Base-by-base conservation (phyloP, 1,140 invertebrate genomes). In the Argopecten irradians region DNA sequence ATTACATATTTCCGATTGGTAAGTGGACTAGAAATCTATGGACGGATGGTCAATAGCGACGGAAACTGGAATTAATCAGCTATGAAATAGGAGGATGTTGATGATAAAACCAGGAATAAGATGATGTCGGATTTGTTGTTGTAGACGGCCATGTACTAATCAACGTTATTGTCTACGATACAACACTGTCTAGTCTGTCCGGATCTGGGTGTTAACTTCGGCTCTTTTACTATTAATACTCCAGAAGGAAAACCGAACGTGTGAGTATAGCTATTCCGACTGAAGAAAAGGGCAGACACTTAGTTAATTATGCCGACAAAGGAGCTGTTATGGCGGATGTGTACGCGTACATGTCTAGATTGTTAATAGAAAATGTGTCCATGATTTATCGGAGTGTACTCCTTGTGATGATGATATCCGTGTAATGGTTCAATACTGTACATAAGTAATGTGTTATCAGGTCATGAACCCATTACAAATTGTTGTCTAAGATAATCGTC, bases 61-160 rank as follows among this genome's bases (percentile, higher is more conserved):
- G 55, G 55, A 71, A n/a, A 71, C 22, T 16, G 22, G 55, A 71
- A n/a, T 71, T 28, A 71, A 71, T 71, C 55, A 71, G 22, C 22
- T 5, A 3, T 71, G 55, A 3, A 71, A 28, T 71, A 71, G 55
- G 55, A 11, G 43, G 9, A 46, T 11, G 43, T 19, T 46, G 43
- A 46, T 46, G 43, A 46, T 46, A 46, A 14, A 46, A 14, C 55
- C 55, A n/a, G 55, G n/a, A n/a, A 71, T 71, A 71, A 71, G 55
- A 71, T n/a, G n/a, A n/a, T 71, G 8, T 16, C n/a, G 28, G 55
- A 5, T 71, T 71, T 71, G 55, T 71, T 71, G 55, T 71, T 71
- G 55, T 71, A n/a, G 55, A 5, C 55, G 28, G 55, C n/a, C 55
- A 71, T 71, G 55, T 71, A 71, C 55, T 71, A 71, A 71, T 71